phyloP scores from a whole-genome alignment of 1,140 invertebrate species.

The Homarus americanus region DNA sequence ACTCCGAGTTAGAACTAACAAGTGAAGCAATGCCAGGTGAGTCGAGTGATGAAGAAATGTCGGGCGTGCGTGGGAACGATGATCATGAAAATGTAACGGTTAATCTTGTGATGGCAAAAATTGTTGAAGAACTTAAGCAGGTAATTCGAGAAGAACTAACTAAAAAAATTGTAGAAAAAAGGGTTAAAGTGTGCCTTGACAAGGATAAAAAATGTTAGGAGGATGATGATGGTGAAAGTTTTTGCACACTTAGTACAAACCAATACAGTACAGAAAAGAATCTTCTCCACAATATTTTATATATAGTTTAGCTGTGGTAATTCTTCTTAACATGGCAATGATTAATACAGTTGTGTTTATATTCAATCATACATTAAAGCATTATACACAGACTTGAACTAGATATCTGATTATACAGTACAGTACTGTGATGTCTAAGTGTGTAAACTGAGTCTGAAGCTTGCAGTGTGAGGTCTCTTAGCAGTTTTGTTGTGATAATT shows the following conservation, averaged over 20 bases:
- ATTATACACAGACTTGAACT: neutral
- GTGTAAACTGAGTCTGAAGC: neutral
- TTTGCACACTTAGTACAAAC: slow-evolving; percentile 8
- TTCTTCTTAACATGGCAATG: neutral
- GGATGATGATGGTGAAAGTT: neutral
- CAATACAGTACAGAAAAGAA: slow-evolving; percentile 16
- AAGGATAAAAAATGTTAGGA: neutral
- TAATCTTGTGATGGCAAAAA: slow-evolving; percentile 32
- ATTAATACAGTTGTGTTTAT: neutral
- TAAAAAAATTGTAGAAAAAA: slow-evolving; percentile 35
- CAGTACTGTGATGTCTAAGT: neutral
- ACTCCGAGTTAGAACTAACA: slow-evolving; percentile 47
- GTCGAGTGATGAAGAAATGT: slow-evolving; percentile 11
- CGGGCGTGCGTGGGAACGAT: neutral
- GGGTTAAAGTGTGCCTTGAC: slow-evolving; percentile 30
- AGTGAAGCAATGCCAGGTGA: slow-evolving; percentile 14
- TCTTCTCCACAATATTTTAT: slow-evolving; percentile 13
- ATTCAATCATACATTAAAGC: neutral
- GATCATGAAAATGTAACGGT: slow-evolving; percentile 32
- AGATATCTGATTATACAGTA: neutral
- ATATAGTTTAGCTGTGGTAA: neutral
- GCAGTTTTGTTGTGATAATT: neutral
- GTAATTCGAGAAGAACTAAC: slow-evolving; percentile 33
- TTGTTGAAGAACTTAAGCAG: slow-evolving; percentile 39
- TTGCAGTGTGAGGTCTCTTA: neutral